Base-by-base conservation (phyloP, 2,113 vertebrate genomes). In the Barbus barbus region DNA sequence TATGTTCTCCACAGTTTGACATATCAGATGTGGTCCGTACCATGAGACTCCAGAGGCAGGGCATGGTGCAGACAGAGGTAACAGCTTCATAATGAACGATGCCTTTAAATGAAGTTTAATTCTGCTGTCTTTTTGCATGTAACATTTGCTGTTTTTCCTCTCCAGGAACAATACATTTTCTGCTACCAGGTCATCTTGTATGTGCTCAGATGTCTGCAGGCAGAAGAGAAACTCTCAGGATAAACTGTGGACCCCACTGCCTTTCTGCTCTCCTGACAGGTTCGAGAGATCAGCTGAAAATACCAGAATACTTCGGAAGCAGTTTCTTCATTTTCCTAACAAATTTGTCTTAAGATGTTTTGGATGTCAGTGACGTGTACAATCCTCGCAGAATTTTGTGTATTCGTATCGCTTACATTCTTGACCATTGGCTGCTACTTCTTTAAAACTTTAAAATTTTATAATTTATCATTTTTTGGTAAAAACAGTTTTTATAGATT, bases 31-130 rank as follows among this genome's bases (percentile, higher is more conserved):
- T 99, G 33, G 98, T 99, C 1, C 94, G 96, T 56, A 96, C 95
- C 0, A 98, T 99, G 98, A 96, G 98, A 75, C 95, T 98, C 41
- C 98, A 99, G 86, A 93, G 98, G 85, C 96, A 98, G 0, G 98
- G 98, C 61, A 99, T 99, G 98, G 95, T 99, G 58, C 98, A 99
- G 89, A 99, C 97, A 0, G 97, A 98, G 97, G 98, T 98, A 89
- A 88, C 2, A 5, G 5, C 14, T 46, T 48, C 3, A 22, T 13
- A 2, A 51, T 48, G 0, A 63, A 8, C 9, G 12, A 12, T 12
- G 38, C 6, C 9, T 81, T 31, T 28, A n/a, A 73, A 16, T 44
- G 18, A 8, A 51, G 38, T 51, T 11, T n/a, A 18, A 2, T 13
- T 76, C 20, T 67, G 13, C 36, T 72, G 18, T 44, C 5, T 79